phyloP scores from a whole-genome alignment of 2,113 vertebrate species.

The Gasterosteus aculeatus region DNA sequence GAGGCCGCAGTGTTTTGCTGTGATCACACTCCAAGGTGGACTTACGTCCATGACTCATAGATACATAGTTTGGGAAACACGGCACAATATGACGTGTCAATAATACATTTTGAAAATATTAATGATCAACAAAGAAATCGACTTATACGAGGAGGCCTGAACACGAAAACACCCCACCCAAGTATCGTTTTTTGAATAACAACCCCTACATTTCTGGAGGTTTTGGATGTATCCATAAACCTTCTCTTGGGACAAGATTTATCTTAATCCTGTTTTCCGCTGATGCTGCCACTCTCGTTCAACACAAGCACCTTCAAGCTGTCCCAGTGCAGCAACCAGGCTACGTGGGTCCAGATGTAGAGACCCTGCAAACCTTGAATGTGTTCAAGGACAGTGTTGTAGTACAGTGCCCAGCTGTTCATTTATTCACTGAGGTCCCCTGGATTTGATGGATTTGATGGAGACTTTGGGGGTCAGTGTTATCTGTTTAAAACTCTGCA shows the following conservation, averaged over 20 bases:
- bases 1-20: constrained; percentile 10
- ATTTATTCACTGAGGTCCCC: constrained; percentile 37
- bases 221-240: constrained; percentile 25
- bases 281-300: constrained; percentile 31
- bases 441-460: constrained; percentile 35
- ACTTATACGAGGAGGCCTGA: constrained; percentile 21
- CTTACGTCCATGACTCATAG: constrained; percentile 45
- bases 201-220: constrained; percentile 15
- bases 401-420: constrained; percentile 70
- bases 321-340: constrained; percentile 1
- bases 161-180: constrained; percentile 12
- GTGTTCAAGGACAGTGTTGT: constrained; percentile 53
- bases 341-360: constrained; percentile 11
- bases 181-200: constrained; percentile 14
- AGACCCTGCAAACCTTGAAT: constrained; percentile 54
- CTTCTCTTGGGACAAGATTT: constrained; percentile 45
- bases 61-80: constrained; percentile 21
- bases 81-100: constrained; percentile 19
- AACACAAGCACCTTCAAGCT: constrained; percentile 43
- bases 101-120: constrained; percentile 40
- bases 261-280: constrained; percentile 21
- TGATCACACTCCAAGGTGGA: constrained; percentile 46
- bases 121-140: constrained; percentile 17
- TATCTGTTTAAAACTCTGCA: constrained; percentile 15
- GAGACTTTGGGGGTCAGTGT: constrained; percentile 25